A percentile compares a stretch with the other conserved stretches of the same genome.
Conservation (phyloP, 2,113 vertebrate genomes). For the Anas platyrhynchos region DNA sequence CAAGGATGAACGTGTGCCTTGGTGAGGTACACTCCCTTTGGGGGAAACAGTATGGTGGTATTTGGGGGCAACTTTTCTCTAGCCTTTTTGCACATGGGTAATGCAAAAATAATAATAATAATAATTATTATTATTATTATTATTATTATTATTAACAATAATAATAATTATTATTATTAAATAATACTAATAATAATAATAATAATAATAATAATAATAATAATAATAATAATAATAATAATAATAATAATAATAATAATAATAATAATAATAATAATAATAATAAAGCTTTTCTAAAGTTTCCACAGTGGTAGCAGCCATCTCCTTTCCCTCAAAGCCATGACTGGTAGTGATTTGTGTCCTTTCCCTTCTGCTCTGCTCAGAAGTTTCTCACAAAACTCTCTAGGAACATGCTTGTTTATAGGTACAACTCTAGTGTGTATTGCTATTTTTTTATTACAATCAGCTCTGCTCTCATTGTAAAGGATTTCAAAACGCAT, state of each 20-base stretch:
- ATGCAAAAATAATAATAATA: too few relatives aligned
- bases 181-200: too few relatives aligned
- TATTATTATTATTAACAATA: too few relatives aligned
- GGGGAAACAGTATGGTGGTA: background rate
- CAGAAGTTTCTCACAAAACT: background rate
- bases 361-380: background rate
- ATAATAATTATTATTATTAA: too few relatives aligned
- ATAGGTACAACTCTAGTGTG: background rate
- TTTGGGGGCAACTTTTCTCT: background rate
- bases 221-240: too few relatives aligned
- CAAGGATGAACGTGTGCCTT: background rate
- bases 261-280: too few relatives aligned
- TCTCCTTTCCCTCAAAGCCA: background rate
- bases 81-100: background rate
- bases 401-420: background rate
- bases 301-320: background rate
- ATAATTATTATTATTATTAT: too few relatives aligned
- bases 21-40: background rate
- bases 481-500: background rate
- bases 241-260: too few relatives aligned
- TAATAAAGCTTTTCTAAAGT: background rate
- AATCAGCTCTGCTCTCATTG: background rate
- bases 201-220: too few relatives aligned
- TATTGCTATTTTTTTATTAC: background rate
- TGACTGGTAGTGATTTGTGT: background rate